Conservation (phyloP, 1,140 invertebrate genomes). For the Lycorma delicatula region DNA sequence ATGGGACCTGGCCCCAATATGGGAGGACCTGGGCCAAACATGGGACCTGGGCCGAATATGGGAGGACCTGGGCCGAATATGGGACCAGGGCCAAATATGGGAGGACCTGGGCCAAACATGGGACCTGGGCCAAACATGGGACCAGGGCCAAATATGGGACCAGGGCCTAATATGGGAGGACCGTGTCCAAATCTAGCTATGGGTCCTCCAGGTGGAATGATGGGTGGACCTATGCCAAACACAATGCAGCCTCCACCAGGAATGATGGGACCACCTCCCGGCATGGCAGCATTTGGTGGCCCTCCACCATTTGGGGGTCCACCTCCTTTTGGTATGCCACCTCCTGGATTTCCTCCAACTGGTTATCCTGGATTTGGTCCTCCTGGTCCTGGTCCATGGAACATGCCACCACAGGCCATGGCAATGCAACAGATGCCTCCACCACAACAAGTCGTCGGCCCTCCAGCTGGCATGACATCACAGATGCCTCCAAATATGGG, state of each 20-base stretch:
- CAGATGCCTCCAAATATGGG: conserved; percentile 28
- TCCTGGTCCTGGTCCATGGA: conserved; percentile 39
- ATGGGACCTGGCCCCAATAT: background rate
- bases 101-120: background rate
- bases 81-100: background rate
- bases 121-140: background rate
- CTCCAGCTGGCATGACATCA: conserved; percentile 1
- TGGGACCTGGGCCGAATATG: background rate
- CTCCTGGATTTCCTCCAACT: conserved; percentile 46
- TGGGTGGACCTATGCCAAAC: conserved; percentile 33
- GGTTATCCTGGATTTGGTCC: conserved; percentile 36
- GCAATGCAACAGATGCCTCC: conserved; percentile 15
- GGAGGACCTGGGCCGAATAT: background rate
- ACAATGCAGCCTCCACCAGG: conserved; percentile 47
- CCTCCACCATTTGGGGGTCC: conserved; percentile 48
- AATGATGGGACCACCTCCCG: conserved; percentile 45
- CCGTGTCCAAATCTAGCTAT: background rate
- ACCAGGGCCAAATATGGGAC: background rate
- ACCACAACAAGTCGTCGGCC: conserved; percentile 12
- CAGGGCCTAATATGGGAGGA: background rate
- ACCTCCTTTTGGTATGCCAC: conserved; percentile 58
- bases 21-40: background rate
- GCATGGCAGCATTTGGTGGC: conserved; percentile 41
- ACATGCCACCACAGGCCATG: conserved; percentile 38
- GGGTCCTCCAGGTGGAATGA: background rate